Percentiles rank a stretch among this genome's conserved stretches.
Evolutionary conservation across 2,888 invertebrate species (phyloP).

Genomic region (Phoronis australis): DNA sequence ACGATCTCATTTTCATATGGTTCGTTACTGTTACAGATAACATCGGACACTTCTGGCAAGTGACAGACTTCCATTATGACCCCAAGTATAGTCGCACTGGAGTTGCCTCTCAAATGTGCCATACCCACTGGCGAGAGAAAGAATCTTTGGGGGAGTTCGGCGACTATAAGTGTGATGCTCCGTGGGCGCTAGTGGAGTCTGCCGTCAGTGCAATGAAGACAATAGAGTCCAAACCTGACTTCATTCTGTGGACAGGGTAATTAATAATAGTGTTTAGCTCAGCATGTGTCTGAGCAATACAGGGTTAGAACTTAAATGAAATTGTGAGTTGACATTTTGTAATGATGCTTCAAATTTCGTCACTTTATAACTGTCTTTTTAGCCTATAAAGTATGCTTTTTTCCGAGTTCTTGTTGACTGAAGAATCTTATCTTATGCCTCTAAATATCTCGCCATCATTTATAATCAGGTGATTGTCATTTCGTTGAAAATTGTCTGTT

Average conservation of each 20-base stretch:
- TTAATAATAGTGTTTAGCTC: too few species aligned
- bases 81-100: slow-evolving; percentile 73
- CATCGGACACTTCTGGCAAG: slow-evolving; percentile 93
- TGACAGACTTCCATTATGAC: slow-evolving; percentile 88
- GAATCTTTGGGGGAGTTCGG: slow-evolving; percentile 56
- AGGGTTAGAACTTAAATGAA: too few species aligned
- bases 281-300: too few species aligned
- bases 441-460: neutral
- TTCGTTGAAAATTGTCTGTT: too few species aligned
- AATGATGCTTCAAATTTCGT: too few species aligned
- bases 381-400: neutral
- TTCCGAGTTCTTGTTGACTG: neutral
- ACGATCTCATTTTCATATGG: too few species aligned
- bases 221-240: slow-evolving; percentile 80
- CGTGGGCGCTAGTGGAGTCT: slow-evolving; percentile 80
- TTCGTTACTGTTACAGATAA: too few species aligned
- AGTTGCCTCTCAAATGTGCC: slow-evolving; percentile 63
- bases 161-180: slow-evolving; percentile 81
- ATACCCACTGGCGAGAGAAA: slow-evolving; percentile 48
- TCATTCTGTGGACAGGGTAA: slow-evolving; percentile 91
- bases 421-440: neutral
- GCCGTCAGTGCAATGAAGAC: slow-evolving; percentile 82
- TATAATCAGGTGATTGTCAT: neutral
- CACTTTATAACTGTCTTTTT: neutral
- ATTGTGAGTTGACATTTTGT: too few species aligned